Evolutionary conservation across 2,113 vertebrate species (phyloP).

Genomic region (Cynoglossus semilaevis): DNA sequence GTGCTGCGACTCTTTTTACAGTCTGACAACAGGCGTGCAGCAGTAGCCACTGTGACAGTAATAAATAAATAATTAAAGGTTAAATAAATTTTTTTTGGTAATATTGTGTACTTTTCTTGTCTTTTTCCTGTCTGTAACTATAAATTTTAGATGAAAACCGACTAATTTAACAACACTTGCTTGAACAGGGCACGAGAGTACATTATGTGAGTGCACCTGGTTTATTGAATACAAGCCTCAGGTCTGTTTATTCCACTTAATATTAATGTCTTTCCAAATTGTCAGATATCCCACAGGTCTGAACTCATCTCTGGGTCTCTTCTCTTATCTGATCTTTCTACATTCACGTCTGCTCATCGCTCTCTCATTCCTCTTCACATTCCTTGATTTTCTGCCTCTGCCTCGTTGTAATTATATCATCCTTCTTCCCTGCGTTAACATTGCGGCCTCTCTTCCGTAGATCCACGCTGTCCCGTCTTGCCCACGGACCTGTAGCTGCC

Average conservation of each 20-base stretch:
- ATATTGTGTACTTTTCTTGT: no score
- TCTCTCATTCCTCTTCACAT: neutral
- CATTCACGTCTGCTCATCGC: conserved; percentile 1
- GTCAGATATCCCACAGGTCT: conserved; percentile 12
- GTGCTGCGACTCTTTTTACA: conserved; percentile 4
- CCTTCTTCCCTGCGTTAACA: neutral
- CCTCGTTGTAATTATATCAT: neutral
- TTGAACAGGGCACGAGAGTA: neutral
- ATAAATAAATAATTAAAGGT: no score
- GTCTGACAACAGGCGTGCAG: neutral
- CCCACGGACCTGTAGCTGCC: conserved; percentile 75
- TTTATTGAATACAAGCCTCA: conserved; percentile 7
- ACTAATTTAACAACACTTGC: neutral
- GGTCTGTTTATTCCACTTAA: neutral
- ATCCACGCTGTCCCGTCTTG: conserved; percentile 51
- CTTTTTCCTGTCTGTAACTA: no score
- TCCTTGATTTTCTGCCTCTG: neutral
- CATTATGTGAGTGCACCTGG: neutral
- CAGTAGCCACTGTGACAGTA: neutral
- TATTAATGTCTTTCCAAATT: conserved; percentile 29
- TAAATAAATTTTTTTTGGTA: no score
- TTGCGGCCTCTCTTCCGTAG: conserved; percentile 8
- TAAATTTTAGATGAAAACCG: no score
- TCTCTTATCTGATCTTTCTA: conserved; percentile 15
- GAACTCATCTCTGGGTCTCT: conserved; percentile 25